Evolutionary conservation across 2,888 invertebrate species (phyloP).

Genomic region (Bombyx huttoni): DNA sequence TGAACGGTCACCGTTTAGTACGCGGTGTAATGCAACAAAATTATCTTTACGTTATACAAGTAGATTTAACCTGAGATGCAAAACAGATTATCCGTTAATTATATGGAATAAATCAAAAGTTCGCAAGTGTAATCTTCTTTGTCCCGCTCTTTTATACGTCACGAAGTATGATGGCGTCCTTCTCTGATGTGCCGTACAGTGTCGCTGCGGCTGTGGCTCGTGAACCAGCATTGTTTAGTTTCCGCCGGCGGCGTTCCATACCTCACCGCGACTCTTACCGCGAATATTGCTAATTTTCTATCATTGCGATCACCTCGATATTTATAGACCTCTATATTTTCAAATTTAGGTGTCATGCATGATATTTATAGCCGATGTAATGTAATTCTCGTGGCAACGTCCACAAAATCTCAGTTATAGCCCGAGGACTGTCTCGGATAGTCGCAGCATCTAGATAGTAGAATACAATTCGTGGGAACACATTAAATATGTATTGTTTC

Average conservation of each 20-base stretch:
- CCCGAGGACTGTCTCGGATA: constrained; percentile 16
- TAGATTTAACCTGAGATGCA: constrained; percentile 70
- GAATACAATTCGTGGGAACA: neutral
- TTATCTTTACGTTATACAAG: constrained; percentile 33
- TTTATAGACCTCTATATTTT: constrained; percentile 60
- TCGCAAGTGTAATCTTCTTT: constrained; percentile 32
- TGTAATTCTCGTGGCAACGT: constrained; percentile 23
- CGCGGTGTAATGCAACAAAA: constrained; percentile 63
- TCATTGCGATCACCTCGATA: constrained; percentile 60
- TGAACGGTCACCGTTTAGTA: constrained; percentile 67
- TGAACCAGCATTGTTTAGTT: constrained; percentile 43
- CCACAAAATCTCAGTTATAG: constrained; percentile 43
- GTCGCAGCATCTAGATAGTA: neutral
- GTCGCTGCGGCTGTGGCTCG: constrained; percentile 35
- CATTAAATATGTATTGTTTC: neutral
- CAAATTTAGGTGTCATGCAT: constrained; percentile 62
- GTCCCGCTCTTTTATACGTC: constrained; percentile 27
- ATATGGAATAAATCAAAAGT: constrained; percentile 65
- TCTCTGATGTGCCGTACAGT: constrained; percentile 31
- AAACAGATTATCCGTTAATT: constrained; percentile 71
- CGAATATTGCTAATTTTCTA: constrained; percentile 69
- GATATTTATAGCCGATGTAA: constrained; percentile 48
- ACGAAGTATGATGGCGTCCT: constrained; percentile 21
- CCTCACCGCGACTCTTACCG: constrained; percentile 61
- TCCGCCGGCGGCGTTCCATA: constrained; percentile 56